These are phyloP conservation scores for Drosophila kurseongensis DNA, from an alignment of 1,140 invertebrate genomes.

Conservation along the genomic window DNA sequence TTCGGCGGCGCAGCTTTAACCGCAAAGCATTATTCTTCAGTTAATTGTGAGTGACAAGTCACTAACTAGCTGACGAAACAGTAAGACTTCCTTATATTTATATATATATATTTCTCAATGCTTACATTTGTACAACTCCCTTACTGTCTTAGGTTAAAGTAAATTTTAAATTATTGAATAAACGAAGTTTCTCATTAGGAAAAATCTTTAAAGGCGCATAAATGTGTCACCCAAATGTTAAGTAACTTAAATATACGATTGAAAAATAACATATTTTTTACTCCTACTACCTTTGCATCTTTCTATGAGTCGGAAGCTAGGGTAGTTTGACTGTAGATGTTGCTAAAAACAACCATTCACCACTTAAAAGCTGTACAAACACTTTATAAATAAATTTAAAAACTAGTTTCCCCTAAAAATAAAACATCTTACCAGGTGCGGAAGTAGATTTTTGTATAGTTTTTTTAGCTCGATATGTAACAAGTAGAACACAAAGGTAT, in stretches of 20 bases:
- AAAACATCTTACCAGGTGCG: background rate
- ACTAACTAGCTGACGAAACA: background rate
- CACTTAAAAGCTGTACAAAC: slow-evolving; percentile 7
- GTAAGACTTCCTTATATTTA: background rate
- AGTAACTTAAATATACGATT: no score
- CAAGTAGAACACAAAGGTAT: background rate
- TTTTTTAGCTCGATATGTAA: background rate
- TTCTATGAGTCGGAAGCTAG: background rate
- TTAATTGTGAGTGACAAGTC: slow-evolving; percentile 4
- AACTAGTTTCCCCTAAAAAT: slow-evolving; percentile 5
- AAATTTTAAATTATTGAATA: no score
- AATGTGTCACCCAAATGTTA: no score
- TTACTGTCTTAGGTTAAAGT: no score
- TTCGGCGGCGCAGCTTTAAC: slow-evolving; percentile 7
- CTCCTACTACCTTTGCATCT: background rate
- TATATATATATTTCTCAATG: no score
- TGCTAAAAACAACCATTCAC: background rate
- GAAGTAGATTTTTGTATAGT: background rate
- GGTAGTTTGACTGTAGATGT: background rate
- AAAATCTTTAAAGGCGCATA: no score
- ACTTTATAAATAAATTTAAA: slow-evolving; percentile 2
- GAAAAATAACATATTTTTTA: background rate
- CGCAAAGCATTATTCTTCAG: slow-evolving; percentile 12
- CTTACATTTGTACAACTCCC: no score
- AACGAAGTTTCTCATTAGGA: no score